These are phyloP conservation scores for Eciton burchellii DNA, from an alignment of 1,140 invertebrate genomes.

Conservation along the genomic window DNA sequence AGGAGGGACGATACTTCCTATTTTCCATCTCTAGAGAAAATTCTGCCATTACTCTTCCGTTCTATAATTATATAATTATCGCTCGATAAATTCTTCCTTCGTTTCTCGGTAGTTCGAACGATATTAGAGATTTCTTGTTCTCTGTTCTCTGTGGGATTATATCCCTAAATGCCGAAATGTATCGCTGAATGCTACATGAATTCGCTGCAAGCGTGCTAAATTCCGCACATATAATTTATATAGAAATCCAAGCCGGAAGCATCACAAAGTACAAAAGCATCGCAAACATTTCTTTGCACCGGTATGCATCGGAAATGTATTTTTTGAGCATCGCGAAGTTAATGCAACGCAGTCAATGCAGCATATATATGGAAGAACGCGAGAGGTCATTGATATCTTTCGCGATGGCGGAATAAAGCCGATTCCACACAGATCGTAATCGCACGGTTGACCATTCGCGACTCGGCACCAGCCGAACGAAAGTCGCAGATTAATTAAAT, in stretches of 20 bases:
- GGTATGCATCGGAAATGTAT: conserved; percentile 27
- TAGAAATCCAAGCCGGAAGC: neutral
- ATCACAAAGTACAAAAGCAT: neutral
- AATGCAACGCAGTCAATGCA: conserved; percentile 1
- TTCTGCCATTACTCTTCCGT: no score
- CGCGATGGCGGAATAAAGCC: conserved; percentile 36
- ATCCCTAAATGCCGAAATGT: no score
- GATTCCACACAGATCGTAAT: neutral
- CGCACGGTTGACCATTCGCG: neutral
- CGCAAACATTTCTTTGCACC: neutral
- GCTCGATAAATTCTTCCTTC: no score
- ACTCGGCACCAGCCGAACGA: neutral
- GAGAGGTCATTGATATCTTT: conserved; percentile 66
- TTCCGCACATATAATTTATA: neutral
- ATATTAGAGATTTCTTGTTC: no score
- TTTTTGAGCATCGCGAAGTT: neutral
- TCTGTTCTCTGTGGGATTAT: no score
- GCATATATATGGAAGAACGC: neutral
- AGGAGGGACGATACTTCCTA: no score
- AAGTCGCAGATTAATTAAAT: neutral
- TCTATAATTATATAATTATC: no score
- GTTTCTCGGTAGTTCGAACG: no score
- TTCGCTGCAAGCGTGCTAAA: no score
- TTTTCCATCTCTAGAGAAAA: no score
- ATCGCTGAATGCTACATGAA: no score